Evolutionary conservation across 2,888 invertebrate species (phyloP), one percentile per base, ranked within the genome.

Genomic region (Conistra vaccinii): DNA sequence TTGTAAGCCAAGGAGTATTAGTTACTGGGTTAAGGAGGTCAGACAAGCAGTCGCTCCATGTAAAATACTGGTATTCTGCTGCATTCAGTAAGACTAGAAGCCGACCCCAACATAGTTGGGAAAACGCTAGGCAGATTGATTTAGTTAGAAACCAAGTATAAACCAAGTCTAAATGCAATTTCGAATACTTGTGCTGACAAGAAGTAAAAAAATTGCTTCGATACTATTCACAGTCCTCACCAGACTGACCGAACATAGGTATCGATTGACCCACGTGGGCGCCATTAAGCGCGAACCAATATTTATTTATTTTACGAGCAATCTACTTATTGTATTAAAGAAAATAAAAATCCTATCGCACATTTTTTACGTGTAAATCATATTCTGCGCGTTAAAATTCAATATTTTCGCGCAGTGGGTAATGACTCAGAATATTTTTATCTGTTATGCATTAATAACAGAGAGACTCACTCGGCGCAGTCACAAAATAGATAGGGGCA

Each of bases 351-450:
- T 62, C 29, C 42, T 58, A 20, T 65, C 32, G 23, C 48, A 32
- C 32, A 55, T 60, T 69, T 68, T 57, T 39, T 29, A 42, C 70
- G 35, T 26, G 14, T 45, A 74, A 85, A 74, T 81, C 68, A 65
- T 65, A 75, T 85, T 65, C 12, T 6, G 53, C 60, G 45, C 55
- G 68, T 85, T 60, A 75, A 85, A 85, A 71, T 81, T 65, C 63
- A 57, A 85, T 81, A 75, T 70, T 75, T 76, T 70, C 67, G 7
- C 81, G 57, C 51, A 17, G 35, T 39, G 76, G 35, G 58, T 70
- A 85, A 81, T 53, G 81, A 81, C 32, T 45, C 69, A 70, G 82
- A 81, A 81, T 85, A 75, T 75, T 68, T 81, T 68, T 85, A 81
- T 85, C 76, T 85, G 63, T 75, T 70, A 53, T 75, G 82, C 69